Evolutionary conservation across 2,113 vertebrate genomes (phyloP).

Genomic region (Pterocles gutturalis): DNA sequence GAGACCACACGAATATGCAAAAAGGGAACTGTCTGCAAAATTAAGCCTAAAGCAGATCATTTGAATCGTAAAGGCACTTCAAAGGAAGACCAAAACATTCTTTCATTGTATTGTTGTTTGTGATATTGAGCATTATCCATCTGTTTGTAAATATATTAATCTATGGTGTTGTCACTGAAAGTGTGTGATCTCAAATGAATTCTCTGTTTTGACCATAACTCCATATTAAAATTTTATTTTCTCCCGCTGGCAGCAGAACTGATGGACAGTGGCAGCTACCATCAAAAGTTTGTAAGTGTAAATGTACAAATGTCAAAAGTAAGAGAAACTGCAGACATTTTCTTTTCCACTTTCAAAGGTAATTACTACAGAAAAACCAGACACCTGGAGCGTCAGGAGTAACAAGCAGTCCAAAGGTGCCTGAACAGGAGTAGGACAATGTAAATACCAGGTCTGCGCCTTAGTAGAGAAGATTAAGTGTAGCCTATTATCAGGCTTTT

Average conservation of each 20-base stretch:
- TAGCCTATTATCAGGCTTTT: not conserved
- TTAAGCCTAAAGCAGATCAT: not conserved
- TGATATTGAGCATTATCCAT: not conserved
- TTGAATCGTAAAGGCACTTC: slow-evolving; percentile 8
- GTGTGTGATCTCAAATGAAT: not conserved
- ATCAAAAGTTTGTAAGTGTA: not conserved
- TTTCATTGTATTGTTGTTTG: not conserved
- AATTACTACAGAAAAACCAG: not conserved
- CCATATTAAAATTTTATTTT: not conserved
- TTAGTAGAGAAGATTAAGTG: not conserved
- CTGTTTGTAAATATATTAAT: not conserved
- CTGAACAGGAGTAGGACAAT: not conserved
- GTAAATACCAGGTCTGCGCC: not conserved
- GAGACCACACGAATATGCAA: not conserved
- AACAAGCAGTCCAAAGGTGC: not conserved
- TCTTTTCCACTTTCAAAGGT: not conserved
- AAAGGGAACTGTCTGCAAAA: not conserved
- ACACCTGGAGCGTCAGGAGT: not conserved
- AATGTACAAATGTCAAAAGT: not conserved
- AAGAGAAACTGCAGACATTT: not conserved
- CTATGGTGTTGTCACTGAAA: not conserved
- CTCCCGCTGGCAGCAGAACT: not conserved
- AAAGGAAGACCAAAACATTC: not conserved
- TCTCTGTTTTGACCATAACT: not conserved
- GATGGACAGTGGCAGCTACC: not conserved